phyloP scores from a whole-genome alignment of 35 echinoderm and acorn worm genomes.

The Heliocidaris erythrogramma region DNA sequence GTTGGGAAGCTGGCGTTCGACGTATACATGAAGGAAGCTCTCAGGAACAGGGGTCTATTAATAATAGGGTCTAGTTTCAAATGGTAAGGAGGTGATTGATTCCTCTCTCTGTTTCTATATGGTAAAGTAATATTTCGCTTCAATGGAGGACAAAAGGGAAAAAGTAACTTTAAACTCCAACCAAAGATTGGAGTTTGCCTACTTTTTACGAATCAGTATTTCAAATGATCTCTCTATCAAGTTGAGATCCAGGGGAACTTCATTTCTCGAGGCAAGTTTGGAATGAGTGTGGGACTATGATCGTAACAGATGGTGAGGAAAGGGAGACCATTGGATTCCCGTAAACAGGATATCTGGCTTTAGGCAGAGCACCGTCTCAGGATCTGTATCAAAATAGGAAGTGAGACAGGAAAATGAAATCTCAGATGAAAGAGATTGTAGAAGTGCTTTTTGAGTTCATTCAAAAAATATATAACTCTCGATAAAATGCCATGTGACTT shows the following conservation, averaged over 20 bases:
- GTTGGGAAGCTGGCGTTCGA: constrained; percentile 38
- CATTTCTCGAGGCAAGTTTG: neutral
- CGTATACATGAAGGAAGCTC: constrained; percentile 44
- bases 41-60: neutral
- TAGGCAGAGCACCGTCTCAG: neutral
- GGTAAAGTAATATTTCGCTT: neutral
- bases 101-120: neutral
- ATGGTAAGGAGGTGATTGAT: neutral
- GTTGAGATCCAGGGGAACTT: neutral
- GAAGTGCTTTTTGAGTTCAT: neutral
- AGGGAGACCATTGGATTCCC: neutral
- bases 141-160: neutral
- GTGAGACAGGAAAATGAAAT: neutral
- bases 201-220: neutral
- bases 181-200: neutral
- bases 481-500: neutral
- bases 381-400: neutral
- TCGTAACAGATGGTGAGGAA: neutral
- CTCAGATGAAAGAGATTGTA: neutral
- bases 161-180: neutral
- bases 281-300: neutral
- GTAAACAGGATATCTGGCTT: constrained; percentile 10
- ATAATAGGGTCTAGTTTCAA: neutral
- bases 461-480: neutral
- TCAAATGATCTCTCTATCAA: neutral